Conservation (phyloP, 1,140 invertebrate genomes). For the Conus betulinus region DNA sequence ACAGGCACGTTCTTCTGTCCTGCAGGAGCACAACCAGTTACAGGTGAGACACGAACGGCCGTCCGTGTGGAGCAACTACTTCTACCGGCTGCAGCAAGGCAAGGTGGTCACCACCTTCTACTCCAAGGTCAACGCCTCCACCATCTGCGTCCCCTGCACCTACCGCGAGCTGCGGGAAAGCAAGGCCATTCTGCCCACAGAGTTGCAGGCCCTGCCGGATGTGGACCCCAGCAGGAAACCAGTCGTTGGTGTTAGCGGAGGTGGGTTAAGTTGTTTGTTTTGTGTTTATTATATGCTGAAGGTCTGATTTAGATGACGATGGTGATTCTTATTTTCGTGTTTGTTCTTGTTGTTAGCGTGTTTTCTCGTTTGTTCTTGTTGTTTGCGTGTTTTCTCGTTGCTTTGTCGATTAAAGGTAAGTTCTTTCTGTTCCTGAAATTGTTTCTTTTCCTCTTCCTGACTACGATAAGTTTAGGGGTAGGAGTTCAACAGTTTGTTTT, state of each 20-base stretch:
- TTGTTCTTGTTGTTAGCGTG: neutral
- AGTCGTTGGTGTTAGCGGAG: conserved; percentile 46
- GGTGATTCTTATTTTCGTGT: too few species aligned
- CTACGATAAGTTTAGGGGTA: too few species aligned
- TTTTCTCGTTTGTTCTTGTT: neutral
- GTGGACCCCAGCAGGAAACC: conserved; percentile 42
- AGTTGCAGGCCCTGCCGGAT: conserved; percentile 44
- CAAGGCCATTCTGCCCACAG: conserved; percentile 49
- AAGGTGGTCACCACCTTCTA: conserved; percentile 68
- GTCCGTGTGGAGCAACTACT: conserved; percentile 52
- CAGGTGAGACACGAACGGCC: conserved; percentile 63
- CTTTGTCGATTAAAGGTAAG: neutral
- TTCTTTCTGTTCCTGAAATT: too few species aligned
- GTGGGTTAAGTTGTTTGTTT: conserved; percentile 32
- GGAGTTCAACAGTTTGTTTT: too few species aligned
- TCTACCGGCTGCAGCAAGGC: conserved; percentile 62
- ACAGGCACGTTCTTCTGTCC: neutral
- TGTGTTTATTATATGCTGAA: too few species aligned
- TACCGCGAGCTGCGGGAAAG: conserved; percentile 64
- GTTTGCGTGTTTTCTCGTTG: neutral
- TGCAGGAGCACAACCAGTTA: conserved; percentile 64
- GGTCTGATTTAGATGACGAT: too few species aligned
- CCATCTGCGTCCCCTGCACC: conserved; percentile 69
- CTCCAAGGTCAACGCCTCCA: conserved; percentile 63
- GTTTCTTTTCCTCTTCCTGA: too few species aligned